These are phyloP conservation scores for Scortum barcoo DNA, from an alignment of 2,113 vertebrate genomes.

Conservation along the genomic window DNA sequence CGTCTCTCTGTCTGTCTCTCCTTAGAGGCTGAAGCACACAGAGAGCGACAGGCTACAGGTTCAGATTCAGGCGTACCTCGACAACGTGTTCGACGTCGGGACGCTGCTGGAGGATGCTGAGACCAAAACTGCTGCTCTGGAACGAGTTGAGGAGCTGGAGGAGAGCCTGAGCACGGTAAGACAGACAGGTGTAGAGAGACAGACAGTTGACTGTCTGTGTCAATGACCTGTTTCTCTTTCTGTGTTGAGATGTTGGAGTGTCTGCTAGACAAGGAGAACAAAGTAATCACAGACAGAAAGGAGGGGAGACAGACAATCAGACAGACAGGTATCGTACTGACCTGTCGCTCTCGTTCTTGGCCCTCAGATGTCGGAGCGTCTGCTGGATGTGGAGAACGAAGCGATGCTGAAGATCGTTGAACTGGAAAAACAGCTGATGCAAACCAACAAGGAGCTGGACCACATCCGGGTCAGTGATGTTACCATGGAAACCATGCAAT, in stretches of 20 bases:
- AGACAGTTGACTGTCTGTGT: neutral
- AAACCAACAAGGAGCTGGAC: conserved; percentile 98
- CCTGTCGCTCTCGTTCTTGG: neutral
- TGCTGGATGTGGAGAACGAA: conserved; percentile 97
- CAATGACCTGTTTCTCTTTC: conserved; percentile 2
- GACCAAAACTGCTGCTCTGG: conserved; percentile 97
- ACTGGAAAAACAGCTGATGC: conserved; percentile 99
- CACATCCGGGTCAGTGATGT: conserved; percentile 87
- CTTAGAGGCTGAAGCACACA: conserved; percentile 94
- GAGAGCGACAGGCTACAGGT: conserved; percentile 98
- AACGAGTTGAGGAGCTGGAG: conserved; percentile 97
- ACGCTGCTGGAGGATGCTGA: conserved; percentile 96
- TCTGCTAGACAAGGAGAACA: conserved; percentile 94
- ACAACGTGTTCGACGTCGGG: conserved; percentile 98
- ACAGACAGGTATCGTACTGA: neutral
- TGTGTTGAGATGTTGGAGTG: conserved; percentile 90
- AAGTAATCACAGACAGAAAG: conserved; percentile 78
- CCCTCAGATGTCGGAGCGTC: conserved; percentile 91
- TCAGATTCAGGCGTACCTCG: conserved; percentile 97
- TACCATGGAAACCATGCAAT: conserved; percentile 11
- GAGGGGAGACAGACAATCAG: neutral
- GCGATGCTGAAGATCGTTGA: conserved; percentile 99
- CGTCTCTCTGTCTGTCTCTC: neutral
- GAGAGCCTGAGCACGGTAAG: conserved; percentile 94
- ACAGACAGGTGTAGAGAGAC: conserved; percentile 3